Evolutionary conservation across 2,888 invertebrate species (phyloP).

Genomic region (Clistopyga incitator): DNA sequence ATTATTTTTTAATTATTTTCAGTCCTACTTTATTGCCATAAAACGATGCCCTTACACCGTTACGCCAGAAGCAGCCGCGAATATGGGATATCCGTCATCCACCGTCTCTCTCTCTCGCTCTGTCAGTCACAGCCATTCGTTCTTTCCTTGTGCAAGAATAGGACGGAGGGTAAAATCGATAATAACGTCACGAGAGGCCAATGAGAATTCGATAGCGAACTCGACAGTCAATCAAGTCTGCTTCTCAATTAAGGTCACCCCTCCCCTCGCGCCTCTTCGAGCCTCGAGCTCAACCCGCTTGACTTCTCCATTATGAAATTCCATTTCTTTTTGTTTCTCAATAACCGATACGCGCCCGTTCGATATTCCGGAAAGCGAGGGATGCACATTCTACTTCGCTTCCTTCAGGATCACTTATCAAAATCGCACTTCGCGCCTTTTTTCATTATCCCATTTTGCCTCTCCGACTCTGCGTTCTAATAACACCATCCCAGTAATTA

Average conservation of each 20-base stretch:
- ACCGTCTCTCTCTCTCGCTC: conserved; percentile 30
- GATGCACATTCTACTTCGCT: background rate
- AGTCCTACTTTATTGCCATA: conserved; percentile 51
- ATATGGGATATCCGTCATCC: conserved; percentile 53
- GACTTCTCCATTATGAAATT: conserved; percentile 68
- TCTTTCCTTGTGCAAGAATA: conserved; percentile 62
- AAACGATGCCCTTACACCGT: conserved; percentile 33
- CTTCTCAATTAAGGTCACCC: conserved; percentile 65
- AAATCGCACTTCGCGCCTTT: conserved; percentile 2
- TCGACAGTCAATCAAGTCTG: conserved; percentile 64
- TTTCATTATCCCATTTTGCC: background rate
- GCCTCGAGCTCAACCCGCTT: conserved; percentile 56
- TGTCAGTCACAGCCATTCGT: conserved; percentile 47
- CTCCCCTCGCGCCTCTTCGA: conserved; percentile 33
- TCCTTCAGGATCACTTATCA: conserved; percentile 13
- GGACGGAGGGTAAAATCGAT: conserved; percentile 66
- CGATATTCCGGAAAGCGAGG: conserved; percentile 34
- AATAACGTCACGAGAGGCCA: conserved; percentile 67
- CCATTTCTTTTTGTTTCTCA: conserved; percentile 66
- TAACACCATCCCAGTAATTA: background rate
- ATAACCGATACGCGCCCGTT: conserved; percentile 55
- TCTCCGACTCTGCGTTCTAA: background rate
- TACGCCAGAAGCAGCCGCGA: conserved; percentile 30
- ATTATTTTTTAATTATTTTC: conserved; percentile 33
- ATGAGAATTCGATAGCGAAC: conserved; percentile 70